Conservation (phyloP, 2,888 invertebrate genomes). For the Drosophila percnosoma region DNA sequence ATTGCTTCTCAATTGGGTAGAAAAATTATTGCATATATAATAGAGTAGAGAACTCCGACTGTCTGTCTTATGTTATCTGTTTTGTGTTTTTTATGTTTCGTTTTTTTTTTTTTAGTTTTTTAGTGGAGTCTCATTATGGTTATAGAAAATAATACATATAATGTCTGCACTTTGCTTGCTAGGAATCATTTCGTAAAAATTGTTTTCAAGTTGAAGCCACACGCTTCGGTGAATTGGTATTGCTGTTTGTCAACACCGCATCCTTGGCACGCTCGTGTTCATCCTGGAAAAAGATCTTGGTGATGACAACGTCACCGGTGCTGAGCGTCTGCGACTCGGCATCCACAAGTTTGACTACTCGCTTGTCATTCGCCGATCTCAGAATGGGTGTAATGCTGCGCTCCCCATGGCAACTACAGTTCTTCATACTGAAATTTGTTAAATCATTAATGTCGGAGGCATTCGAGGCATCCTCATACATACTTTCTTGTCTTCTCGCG, state of each 20-base stretch:
- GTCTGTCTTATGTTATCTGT: not conserved
- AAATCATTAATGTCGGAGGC: not conserved
- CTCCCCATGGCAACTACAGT: conserved; percentile 82
- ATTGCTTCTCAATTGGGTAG: conserved; percentile 76
- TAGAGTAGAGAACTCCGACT: conserved; percentile 48
- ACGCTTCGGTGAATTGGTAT: conserved; percentile 85
- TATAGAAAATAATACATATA: conserved; percentile 62
- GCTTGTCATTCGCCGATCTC: conserved; percentile 65
- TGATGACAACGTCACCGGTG: conserved; percentile 96
- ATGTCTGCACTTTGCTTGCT: conserved; percentile 59
- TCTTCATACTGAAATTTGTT: conserved; percentile 77
- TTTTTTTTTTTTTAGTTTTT: conserved; percentile 1
- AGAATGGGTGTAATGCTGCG: conserved; percentile 76
- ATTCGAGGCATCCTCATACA: conserved; percentile 28
- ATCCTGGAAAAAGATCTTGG: conserved; percentile 90
- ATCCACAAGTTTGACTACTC: conserved; percentile 83
- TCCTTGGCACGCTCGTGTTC: conserved; percentile 87
- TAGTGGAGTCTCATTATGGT: conserved; percentile 35
- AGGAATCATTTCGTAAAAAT: conserved; percentile 70
- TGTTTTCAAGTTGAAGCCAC: conserved; percentile 62
- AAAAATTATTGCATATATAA: conserved; percentile 71
- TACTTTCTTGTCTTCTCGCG: conserved; percentile 84
- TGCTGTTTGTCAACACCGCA: conserved; percentile 84
- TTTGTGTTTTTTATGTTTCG: not conserved
- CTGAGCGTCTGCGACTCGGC: conserved; percentile 93